Evolutionary conservation across 2,888 invertebrate genomes (phyloP).

Genomic region (Agrypnus murinus): DNA sequence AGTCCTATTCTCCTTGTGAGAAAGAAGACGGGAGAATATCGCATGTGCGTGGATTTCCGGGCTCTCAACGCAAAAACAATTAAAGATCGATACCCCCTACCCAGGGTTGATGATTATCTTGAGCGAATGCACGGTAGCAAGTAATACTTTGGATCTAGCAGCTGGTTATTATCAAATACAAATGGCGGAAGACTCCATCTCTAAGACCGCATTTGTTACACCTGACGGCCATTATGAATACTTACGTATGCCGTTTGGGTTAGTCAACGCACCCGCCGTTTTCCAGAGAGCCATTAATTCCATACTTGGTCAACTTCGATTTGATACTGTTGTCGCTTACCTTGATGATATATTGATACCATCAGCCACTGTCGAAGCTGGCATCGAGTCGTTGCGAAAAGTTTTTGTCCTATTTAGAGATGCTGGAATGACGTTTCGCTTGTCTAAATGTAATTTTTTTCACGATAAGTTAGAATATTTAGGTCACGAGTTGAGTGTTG

Average conservation of each 20-base stretch:
- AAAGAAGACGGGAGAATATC: not conserved
- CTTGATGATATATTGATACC: constrained; percentile 4
- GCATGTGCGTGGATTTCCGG: not conserved
- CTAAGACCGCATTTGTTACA: constrained; percentile 62
- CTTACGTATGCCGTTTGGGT: constrained; percentile 1
- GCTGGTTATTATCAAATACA: constrained; percentile 1
- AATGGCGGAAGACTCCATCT: constrained; percentile 43
- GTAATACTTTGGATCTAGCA: too few relatives aligned
- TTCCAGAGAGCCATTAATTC: not conserved
- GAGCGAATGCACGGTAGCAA: too few relatives aligned
- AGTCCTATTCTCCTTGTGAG: not conserved
- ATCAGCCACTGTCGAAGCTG: not conserved
- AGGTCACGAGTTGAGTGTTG: constrained; percentile 40
- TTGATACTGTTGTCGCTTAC: not conserved
- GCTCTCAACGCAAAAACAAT: constrained; percentile 58
- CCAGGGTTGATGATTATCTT: constrained; percentile 59
- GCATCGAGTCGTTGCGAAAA: not conserved
- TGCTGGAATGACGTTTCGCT: constrained; percentile 19
- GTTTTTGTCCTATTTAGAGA: not conserved
- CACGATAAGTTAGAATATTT: constrained; percentile 51
- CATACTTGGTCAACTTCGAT: not conserved
- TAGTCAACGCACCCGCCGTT: not conserved
- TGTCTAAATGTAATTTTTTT: constrained; percentile 38
- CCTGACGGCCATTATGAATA: constrained; percentile 54
- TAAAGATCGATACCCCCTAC: constrained; percentile 60